Conservation (phyloP, 2,113 vertebrate genomes). For the Rissa tridactyla region DNA sequence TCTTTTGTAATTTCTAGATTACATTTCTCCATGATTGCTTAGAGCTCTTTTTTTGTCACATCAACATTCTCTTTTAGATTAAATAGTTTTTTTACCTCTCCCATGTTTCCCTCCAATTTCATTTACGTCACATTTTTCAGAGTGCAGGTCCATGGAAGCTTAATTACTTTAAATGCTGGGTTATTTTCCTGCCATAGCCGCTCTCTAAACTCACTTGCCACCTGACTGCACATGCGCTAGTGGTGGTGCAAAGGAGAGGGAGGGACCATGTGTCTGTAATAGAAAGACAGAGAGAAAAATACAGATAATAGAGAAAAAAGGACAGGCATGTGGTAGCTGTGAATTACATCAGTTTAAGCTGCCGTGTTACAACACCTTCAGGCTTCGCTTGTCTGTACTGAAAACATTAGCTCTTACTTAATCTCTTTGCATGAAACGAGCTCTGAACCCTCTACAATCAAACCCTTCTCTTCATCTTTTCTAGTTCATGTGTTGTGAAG, state of each 20-base stretch:
- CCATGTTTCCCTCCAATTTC: not conserved
- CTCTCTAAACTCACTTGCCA: not conserved
- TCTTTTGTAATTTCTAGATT: not conserved
- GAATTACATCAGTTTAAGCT: not conserved
- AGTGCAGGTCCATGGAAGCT: not conserved
- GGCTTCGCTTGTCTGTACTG: not conserved
- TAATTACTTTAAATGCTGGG: not conserved
- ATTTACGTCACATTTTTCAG: not conserved
- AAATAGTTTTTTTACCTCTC: constrained; percentile 1
- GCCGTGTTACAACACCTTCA: not conserved
- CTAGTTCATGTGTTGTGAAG: not conserved
- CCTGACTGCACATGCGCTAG: not conserved
- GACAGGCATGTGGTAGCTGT: not conserved
- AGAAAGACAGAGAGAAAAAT: not conserved
- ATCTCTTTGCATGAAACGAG: not conserved
- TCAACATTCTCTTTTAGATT: constrained; percentile 7
- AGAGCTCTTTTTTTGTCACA: not conserved
- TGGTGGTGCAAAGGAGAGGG: not conserved
- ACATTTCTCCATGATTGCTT: not conserved
- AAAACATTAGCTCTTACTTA: not conserved
- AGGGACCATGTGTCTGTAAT: not conserved
- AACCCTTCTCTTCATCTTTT: not conserved
- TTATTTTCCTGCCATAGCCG: not conserved
- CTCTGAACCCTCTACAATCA: not conserved
- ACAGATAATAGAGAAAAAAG: not conserved